Base-by-base conservation (phyloP, 2,888 invertebrate species). In the Priocnemis perturbator region DNA sequence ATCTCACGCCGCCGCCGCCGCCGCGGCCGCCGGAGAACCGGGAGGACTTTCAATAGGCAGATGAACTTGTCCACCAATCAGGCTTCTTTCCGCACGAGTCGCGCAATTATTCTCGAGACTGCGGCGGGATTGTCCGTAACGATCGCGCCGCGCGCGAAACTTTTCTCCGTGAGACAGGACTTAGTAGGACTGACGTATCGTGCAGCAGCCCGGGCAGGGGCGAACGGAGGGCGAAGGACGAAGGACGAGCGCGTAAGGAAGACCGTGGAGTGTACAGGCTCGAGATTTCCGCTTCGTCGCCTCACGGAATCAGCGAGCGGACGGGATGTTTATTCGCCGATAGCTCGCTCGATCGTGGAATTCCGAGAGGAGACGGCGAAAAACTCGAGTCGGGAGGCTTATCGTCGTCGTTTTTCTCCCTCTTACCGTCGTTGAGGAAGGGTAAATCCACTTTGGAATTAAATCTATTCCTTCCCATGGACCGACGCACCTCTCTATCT, bases 381-480 rank as follows among this genome's bases (percentile, higher is more conserved):
- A 74, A 73, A 75, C 67, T 71, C 62, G 52, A 64, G 61, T 67
- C 57, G 59, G 55, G 52, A 71, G 66, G 71, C 79, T 79, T 78
- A 79, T 76, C 79, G 76, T 65, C 67, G 70, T 74, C 72, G 73
- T 71, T 75, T 68, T 44, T 53, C 55, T 59, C 48, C n/a, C 48
- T 23, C 48, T 17, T 5, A 20, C 19, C 58, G 21, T 30, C 63
- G n/a, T 23, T 55, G 64, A 64, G 55, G 69, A 65, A 74, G 64
- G 73, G 67, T 76, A 76, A 83, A 81, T 83, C 77, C 73, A 76
- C 77, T 83, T 77, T 81, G 71, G 77, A 78, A 82, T 83, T 82
- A 79, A 83, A 82, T 83, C 80, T 82, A 80, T 79, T 81, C 75
- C 77, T 76, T 56, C 68, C 73, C 73, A 69, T 67, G 73, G 74